Percentiles rank a stretch among this genome's conserved stretches.
phyloP scores from a whole-genome alignment of 2,797 vertebrate genomes.

The Semotilus atromaculatus region DNA sequence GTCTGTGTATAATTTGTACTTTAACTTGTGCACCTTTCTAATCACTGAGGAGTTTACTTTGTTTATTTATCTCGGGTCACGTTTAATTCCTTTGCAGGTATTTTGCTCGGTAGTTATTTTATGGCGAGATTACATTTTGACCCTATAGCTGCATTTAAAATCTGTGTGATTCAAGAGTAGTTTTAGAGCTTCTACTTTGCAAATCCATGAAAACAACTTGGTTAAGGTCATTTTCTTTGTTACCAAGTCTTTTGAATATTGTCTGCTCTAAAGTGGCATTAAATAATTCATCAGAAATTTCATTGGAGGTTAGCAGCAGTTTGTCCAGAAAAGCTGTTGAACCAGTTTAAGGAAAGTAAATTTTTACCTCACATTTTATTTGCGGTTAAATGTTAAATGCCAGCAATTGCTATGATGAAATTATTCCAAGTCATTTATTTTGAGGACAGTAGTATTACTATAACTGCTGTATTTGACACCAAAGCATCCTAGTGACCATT shows the following conservation, averaged over 20 bases:
- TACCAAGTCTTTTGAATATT: conserved; percentile 3
- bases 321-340: conserved; percentile 3
- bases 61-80: conserved; percentile 35
- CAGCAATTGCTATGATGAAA: neutral
- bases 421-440: neutral
- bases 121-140: neutral
- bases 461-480: neutral
- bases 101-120: conserved; percentile 44
- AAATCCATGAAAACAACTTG: neutral
- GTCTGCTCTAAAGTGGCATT: conserved; percentile 2
- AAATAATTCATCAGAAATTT: neutral
- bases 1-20: conserved; percentile 67
- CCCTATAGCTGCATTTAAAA: neutral
- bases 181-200: neutral
- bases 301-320: neutral
- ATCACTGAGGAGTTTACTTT: conserved; percentile 34
- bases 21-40: conserved; percentile 40
- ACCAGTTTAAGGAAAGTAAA: neutral
- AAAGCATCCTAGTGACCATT: neutral
- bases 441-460: neutral
- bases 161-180: neutral
- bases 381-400: neutral
- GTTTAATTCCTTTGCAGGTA: conserved; percentile 39
- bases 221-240: neutral
- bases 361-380: neutral